Conservation (phyloP, 2,113 vertebrate species). For the Urocynchramus pylzowi region DNA sequence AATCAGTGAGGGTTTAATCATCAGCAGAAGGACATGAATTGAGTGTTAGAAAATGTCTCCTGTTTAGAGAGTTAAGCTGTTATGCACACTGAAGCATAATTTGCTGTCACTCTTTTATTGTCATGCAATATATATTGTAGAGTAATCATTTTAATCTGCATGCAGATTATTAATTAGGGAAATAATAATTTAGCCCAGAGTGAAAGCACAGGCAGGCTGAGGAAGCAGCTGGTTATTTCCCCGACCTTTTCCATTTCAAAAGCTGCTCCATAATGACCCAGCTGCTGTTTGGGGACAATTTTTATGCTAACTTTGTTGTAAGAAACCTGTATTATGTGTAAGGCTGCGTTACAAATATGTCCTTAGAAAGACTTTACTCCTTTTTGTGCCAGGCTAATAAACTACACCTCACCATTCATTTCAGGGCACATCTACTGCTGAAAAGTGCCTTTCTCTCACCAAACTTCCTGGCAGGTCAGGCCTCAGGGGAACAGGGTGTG, state of each 20-base stretch:
- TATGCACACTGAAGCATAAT: conserved; percentile 2
- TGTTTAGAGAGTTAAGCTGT: conserved; percentile 48
- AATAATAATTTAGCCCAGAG: conserved; percentile 1
- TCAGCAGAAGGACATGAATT: conserved; percentile 34
- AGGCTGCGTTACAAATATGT: neutral
- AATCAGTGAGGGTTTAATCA: conserved; percentile 21
- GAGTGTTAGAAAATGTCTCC: conserved; percentile 40
- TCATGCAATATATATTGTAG: neutral
- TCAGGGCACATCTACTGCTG: neutral
- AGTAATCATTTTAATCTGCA: conserved; percentile 25
- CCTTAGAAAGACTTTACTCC: neutral
- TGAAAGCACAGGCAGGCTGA: neutral
- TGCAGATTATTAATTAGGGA: conserved; percentile 41
- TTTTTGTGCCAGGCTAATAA: neutral
- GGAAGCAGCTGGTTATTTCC: conserved; percentile 2
- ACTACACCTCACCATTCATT: neutral
- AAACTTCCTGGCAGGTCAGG: neutral
- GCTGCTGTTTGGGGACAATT: conserved; percentile 26
- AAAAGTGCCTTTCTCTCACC: neutral
- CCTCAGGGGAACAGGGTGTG: rapidly evolving
- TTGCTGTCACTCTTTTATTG: conserved; percentile 44
- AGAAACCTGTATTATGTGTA: neutral
- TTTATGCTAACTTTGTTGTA: neutral
- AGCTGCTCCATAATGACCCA: conserved; percentile 33
- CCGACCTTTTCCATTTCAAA: neutral